Base-by-base conservation (phyloP, 2,888 invertebrate species). In the Crepidodera aurea region DNA sequence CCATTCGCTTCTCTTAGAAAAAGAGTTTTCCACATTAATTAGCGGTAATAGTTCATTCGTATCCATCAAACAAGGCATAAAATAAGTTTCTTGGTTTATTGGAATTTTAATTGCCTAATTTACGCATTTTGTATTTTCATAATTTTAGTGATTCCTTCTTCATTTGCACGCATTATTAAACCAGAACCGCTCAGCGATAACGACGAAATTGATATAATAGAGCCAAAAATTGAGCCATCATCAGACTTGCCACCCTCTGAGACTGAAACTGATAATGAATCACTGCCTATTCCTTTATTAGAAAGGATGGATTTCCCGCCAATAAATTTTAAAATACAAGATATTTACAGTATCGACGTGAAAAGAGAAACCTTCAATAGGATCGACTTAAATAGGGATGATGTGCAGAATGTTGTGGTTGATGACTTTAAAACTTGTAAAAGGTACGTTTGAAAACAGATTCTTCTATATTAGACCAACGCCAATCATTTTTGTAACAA, bases 221-320 rank as follows among this genome's bases (percentile, higher is more conserved):
- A 51, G 18, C 8, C 42, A 18, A 59, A 44, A 5, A 4, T 29
- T 27, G 40, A 53, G 7, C 15, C n/a, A n/a, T n/a, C n/a, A n/a
- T n/a, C 27, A 12, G 42, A 44, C 15, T 1, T 34, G 4, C 40
- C 22, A 4, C 44, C 32, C 10, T 48, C 50, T 10, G 53, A 48
- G 6, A 40, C 13, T 34, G 55, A 60, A 15, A 60, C 57, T 5
- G 60, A 64, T 19, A 27, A 13, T 15, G 64, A 64, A 8, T 60
- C 60, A 10, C 32, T 53, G 4, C 64, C 64, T 42, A 13, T 51
- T 29, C 64, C 64, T 42, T 8, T 37, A 19, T 48, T 64, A 32
- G 64, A 64, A 57, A 56, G 64, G 32, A 64, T 64, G 64, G 60
- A 60, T 54, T 6, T 57, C 2, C 55, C 55, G 1, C 51, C 29